Evolutionary conservation across 1,140 invertebrate genomes (phyloP), one percentile per base, ranked within the genome.

Genomic region (Trichoplusia ni): DNA sequence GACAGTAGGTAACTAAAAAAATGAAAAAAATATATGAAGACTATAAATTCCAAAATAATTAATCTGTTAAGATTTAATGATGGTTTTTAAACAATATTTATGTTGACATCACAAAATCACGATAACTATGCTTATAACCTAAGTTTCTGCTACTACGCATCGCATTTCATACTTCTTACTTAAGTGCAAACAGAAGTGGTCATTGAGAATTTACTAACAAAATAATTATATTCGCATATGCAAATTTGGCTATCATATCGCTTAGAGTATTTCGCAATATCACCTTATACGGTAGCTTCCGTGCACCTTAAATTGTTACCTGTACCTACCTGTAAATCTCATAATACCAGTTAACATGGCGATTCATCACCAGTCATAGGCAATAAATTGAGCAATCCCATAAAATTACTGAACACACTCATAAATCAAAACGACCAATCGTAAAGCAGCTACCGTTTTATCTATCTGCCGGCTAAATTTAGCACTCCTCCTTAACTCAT

Each of bases 401-500:
- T n/a, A 61, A 49, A 40, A 25, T 21, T 7, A 35, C 4, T 4
- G 16, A 7, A 40, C 27, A 64, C 37, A 35, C 9, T 13, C 21
- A 25, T 53, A 60, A 53, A 65, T 58, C 42, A 65, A 23, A 38
- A 2, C 13, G 8, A 44, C 38, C 54, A 44, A 58, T 58, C 54
- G 54, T 31, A 23, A 16, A 13, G 9, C 31, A 33, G 56, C 62
- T 58, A 64, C 51, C 61, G 62, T 64, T 67, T 61, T 46, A 61
- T 71, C 42, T 64, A 61, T 23, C 8, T 18, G 51, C 38, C 49
- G 58, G 62, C 61, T 47, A 67, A 67, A 58, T 61, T 59, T 27
- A 62, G 62, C 67, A 64, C 54, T 67, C 42, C 54, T 47, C 40
- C 59, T 62, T 71, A 62, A 64, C 16, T 60, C 54, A 25, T 47